Conservation (phyloP, 2,888 invertebrate genomes). For the Ephialtes manifestator region DNA sequence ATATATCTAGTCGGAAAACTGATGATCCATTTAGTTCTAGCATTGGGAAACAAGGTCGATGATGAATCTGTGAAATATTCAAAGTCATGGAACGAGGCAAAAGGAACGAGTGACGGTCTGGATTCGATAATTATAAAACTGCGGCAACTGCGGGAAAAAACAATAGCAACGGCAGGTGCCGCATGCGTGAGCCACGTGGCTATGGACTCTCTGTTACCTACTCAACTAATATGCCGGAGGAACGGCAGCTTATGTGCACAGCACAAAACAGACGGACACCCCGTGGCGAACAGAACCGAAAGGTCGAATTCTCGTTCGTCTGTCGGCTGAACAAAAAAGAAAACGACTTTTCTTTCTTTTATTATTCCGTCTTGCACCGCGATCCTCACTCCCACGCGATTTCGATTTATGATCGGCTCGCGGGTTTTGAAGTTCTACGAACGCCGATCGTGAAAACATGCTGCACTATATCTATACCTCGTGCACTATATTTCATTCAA, state of each 20-base stretch:
- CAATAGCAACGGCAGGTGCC: constrained; percentile 54
- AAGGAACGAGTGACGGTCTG: background rate
- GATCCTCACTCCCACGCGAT: constrained; percentile 42
- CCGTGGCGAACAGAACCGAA: constrained; percentile 47
- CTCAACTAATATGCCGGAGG: constrained; percentile 23
- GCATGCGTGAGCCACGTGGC: constrained; percentile 50
- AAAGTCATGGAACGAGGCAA: constrained; percentile 23
- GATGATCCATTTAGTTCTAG: constrained; percentile 20
- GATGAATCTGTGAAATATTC: constrained; percentile 35
- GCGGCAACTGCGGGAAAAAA: constrained; percentile 20
- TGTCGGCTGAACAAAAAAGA: constrained; percentile 42
- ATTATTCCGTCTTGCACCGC: constrained; percentile 12
- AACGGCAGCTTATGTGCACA: constrained; percentile 47
- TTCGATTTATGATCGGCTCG: constrained; percentile 47
- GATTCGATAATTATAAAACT: constrained; percentile 37
- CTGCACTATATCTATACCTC: constrained; percentile 1
- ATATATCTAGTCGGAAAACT: background rate
- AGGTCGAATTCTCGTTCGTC: constrained; percentile 50
- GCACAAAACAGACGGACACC: constrained; percentile 47
- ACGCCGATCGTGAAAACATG: constrained; percentile 37
- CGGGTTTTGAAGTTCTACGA: constrained; percentile 42
- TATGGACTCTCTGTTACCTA: constrained; percentile 7
- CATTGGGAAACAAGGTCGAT: constrained; percentile 1
- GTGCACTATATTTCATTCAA: constrained; percentile 9
- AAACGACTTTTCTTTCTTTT: constrained; percentile 21